These are phyloP conservation scores for Meriones psammophilus DNA, from an alignment of 2,797 vertebrate species.

Conservation along the genomic window DNA sequence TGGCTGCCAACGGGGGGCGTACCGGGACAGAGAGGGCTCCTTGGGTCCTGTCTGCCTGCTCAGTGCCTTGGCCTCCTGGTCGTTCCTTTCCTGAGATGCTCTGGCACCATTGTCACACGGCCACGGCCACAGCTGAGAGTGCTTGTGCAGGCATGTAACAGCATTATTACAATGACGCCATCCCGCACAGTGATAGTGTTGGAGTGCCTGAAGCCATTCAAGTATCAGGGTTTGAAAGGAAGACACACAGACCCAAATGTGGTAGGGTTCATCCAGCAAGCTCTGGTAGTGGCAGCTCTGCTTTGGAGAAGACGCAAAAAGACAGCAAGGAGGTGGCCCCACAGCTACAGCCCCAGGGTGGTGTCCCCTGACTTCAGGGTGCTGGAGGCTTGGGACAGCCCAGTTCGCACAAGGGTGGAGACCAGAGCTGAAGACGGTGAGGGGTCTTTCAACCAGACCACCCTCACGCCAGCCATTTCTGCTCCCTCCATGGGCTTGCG, in stretches of 20 bases:
- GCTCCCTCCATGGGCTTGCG: background rate
- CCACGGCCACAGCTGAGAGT: background rate
- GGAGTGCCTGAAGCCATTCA: background rate
- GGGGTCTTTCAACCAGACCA: background rate
- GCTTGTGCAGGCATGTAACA: background rate
- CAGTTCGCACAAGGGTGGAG: background rate
- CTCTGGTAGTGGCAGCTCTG: background rate
- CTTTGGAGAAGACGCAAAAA: background rate
- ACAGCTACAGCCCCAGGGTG: background rate
- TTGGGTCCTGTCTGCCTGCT: background rate
- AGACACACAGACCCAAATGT: background rate
- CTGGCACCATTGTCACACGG: rapidly evolving
- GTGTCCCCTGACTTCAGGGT: background rate
- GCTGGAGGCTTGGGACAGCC: background rate
- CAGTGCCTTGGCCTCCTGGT: background rate
- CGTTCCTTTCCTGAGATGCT: background rate
- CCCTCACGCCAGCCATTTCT: background rate
- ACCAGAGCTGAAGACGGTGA: background rate
- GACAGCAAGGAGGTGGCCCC: background rate
- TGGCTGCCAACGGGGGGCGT: background rate
- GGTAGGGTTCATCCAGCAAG: background rate
- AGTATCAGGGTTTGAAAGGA: background rate
- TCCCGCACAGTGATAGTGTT: background rate
- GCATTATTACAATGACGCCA: background rate
- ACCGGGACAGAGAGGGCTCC: background rate